Percentiles rank a stretch among this genome's conserved stretches.
Conservation (phyloP, 2,113 vertebrate genomes). For the Tragelaphus strepsiceros region DNA sequence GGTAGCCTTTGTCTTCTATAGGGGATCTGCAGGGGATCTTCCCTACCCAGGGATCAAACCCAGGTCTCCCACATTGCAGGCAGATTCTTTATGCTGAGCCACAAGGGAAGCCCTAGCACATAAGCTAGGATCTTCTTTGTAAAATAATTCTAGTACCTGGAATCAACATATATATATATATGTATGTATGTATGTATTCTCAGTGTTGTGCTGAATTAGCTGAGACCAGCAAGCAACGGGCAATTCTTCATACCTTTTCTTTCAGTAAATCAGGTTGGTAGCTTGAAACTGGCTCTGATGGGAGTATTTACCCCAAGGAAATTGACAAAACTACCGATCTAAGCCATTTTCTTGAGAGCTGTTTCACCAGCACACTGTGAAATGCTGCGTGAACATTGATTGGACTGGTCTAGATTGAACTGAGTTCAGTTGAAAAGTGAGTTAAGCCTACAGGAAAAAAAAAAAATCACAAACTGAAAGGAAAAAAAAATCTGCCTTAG, state of each 20-base stretch:
- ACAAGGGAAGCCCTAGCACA: neutral
- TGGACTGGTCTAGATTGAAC: neutral
- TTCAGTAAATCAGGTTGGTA: neutral
- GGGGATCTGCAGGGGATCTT: neutral
- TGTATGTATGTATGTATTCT: neutral
- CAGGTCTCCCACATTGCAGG: neutral
- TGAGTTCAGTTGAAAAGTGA: neutral
- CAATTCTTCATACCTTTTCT: neutral
- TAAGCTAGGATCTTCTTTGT: neutral
- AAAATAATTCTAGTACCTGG: neutral
- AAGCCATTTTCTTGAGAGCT: neutral
- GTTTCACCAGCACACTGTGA: neutral
- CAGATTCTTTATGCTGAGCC: neutral
- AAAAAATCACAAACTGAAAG: neutral
- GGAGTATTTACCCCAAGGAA: neutral
- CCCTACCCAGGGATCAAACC: neutral
- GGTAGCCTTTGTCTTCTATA: neutral
- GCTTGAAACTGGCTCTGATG: neutral
- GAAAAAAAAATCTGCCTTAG: neutral
- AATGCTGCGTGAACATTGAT: neutral
- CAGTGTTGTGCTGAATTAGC: neutral
- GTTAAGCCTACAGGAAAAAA: neutral
- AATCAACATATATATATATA: neutral
- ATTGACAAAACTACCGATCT: neutral
- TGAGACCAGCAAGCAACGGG: neutral